These are phyloP conservation scores for Luscinia luscinia DNA, from an alignment of 2,797 vertebrate genomes.

Conservation along the genomic window DNA sequence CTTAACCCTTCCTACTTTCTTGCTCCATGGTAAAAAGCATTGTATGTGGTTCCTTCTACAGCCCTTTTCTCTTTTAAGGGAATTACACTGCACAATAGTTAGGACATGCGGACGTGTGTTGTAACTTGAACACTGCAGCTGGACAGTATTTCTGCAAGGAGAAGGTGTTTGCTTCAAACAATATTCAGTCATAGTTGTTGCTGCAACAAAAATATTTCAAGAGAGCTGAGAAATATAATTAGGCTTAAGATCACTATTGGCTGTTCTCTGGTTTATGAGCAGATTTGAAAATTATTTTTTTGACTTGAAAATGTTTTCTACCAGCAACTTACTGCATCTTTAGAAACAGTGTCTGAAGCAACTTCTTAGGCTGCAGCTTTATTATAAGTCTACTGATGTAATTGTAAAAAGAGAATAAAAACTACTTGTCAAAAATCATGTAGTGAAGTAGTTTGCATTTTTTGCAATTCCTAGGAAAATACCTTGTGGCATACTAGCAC, in stretches of 20 bases:
- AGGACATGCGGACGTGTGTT: background rate
- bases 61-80: background rate
- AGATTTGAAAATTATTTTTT: background rate
- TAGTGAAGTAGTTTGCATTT: background rate
- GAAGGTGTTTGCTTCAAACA: background rate
- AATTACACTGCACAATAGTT: background rate
- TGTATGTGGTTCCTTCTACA: background rate
- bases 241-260: background rate
- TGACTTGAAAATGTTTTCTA: background rate
- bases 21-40: background rate
- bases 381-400: background rate
- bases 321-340: background rate
- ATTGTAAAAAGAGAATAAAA: background rate
- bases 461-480: background rate
- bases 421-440: background rate
- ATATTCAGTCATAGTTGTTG: background rate
- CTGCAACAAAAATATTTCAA: background rate
- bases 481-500: background rate
- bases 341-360: background rate
- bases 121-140: conserved; percentile 9
- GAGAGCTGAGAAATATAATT: background rate
- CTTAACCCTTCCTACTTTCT: background rate
- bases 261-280: background rate
- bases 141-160: background rate
- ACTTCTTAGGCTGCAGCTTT: background rate